Conservation (phyloP, 2,797 vertebrate genomes). For the Sitta carolinensis region DNA sequence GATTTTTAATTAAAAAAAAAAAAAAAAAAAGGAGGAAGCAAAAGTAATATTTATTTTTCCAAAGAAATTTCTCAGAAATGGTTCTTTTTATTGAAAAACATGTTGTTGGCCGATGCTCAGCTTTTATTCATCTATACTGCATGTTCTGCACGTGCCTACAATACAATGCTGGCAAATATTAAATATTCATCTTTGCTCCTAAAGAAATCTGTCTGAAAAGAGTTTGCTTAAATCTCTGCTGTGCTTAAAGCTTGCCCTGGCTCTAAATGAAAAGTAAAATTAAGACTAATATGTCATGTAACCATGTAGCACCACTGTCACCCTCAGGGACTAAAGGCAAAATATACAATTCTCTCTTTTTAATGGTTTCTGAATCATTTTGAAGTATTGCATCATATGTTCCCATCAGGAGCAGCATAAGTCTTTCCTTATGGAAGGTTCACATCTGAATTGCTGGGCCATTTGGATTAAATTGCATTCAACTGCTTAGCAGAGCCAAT, state of each 20-base stretch:
- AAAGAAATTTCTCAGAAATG: background rate
- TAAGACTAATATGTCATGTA: background rate
- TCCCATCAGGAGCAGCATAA: conserved; percentile 7
- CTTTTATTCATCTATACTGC: background rate
- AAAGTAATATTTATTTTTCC: background rate
- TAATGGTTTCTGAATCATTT: conserved; percentile 16
- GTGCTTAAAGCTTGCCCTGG: background rate
- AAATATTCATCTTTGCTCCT: background rate
- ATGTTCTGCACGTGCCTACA: background rate
- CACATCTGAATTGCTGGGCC: conserved; percentile 12
- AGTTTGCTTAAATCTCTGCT: background rate
- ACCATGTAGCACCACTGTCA: background rate
- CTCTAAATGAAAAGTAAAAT: background rate
- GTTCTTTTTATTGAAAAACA: background rate
- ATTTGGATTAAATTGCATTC: conserved; percentile 46
- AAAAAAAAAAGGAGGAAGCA: too few species aligned
- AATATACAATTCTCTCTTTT: background rate
- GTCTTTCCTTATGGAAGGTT: conserved; percentile 33
- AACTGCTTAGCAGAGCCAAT: conserved; percentile 26
- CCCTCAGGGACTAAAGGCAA: background rate
- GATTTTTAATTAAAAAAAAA: background rate
- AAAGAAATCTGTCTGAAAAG: background rate
- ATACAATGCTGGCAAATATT: background rate
- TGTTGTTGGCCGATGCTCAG: background rate
- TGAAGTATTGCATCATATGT: conserved; percentile 7